These are phyloP conservation scores for Pica pica DNA, from an alignment of 2,113 vertebrate species.

Conservation along the genomic window DNA sequence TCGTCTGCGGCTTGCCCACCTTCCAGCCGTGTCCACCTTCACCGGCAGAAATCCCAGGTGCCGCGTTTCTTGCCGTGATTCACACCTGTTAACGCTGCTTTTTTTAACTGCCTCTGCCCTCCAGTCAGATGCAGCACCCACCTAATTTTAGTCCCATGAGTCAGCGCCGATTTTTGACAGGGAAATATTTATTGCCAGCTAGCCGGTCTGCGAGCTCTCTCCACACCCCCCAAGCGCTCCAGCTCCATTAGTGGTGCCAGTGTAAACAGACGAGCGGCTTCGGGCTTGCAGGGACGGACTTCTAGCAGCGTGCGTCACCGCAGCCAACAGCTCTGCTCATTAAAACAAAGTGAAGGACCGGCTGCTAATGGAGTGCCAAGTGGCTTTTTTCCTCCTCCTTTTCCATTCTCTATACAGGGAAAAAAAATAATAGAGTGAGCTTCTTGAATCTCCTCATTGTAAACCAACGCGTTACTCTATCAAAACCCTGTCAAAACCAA, in stretches of 20 bases:
- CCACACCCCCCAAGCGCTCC: not conserved
- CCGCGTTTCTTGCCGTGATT: fast-evolving
- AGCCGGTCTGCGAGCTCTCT: fast-evolving
- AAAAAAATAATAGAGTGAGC: not conserved
- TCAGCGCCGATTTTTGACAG: not conserved
- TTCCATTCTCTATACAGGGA: not conserved
- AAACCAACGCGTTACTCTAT: not conserved
- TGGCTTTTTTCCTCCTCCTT: not conserved
- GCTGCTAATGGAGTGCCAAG: not conserved
- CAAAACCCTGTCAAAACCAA: slow-evolving; percentile 19
- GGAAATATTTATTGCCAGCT: not conserved
- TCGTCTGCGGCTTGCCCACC: fast-evolving
- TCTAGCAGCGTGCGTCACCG: not conserved
- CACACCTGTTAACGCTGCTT: fast-evolving
- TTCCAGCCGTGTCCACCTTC: not conserved
- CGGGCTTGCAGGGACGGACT: not conserved
- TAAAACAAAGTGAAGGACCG: not conserved
- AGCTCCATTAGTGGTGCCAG: not conserved
- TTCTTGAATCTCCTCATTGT: slow-evolving; percentile 5
- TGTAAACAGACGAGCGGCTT: not conserved
- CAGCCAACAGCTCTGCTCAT: not conserved
- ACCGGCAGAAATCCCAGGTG: not conserved
- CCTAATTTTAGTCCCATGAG: not conserved
- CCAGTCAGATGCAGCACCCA: not conserved
- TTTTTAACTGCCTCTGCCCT: not conserved